These are phyloP conservation scores for Montifringilla adamsi DNA, from an alignment of 2,113 vertebrate genomes.

Conservation along the genomic window DNA sequence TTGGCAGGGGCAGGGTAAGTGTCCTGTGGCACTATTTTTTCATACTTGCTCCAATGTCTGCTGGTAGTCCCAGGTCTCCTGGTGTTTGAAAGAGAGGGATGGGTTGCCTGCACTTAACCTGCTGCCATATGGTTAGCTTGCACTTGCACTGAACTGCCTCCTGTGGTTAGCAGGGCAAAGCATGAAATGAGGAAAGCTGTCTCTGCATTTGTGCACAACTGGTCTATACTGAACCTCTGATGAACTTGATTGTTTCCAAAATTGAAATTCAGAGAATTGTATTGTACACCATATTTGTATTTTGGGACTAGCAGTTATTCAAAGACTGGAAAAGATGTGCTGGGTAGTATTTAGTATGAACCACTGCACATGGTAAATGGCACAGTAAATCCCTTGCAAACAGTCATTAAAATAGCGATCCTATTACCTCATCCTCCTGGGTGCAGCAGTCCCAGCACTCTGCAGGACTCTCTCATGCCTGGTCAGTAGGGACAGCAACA, in stretches of 20 bases:
- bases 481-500: background rate
- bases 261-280: background rate
- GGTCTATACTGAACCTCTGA: background rate
- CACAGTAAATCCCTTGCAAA: slow-evolving; percentile 37
- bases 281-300: background rate
- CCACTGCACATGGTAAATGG: background rate
- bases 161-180: background rate
- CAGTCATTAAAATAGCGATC: background rate
- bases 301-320: background rate
- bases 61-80: background rate
- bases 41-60: background rate
- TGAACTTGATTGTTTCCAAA: background rate
- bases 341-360: background rate
- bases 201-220: background rate
- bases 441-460: background rate
- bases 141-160: background rate
- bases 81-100: background rate
- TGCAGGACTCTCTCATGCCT: background rate
- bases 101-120: background rate
- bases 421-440: background rate
- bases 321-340: background rate
- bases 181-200: background rate
- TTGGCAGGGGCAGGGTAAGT: rapidly evolving
- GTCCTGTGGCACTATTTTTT: background rate
- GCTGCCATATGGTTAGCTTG: background rate